Evolutionary conservation across 2,797 vertebrate genomes (phyloP), one percentile per base, ranked within the genome.

Genomic region (Mycteria americana): DNA sequence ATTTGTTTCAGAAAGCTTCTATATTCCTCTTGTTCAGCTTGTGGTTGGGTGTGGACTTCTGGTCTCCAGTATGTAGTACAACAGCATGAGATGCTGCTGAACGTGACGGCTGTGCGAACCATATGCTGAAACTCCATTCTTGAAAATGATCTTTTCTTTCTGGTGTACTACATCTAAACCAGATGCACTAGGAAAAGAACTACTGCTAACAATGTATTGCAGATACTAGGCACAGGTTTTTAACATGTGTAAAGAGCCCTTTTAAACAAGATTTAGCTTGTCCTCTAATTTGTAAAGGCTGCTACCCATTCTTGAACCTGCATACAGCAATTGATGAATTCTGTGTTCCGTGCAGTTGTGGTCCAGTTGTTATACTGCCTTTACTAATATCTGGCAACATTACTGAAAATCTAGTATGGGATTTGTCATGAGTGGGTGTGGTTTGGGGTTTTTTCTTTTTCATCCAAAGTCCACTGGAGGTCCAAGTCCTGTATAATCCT

Each of bases 91-190:
- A 16, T 28, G 18, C n/a, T 78, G 73, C 77, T 78, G 73, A 41
- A 23, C 0, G 0, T 30, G 30, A 6, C 6, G 13, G 31, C 60
- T 82, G 5, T 22, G 54, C 3, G 8, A 43, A 13, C 70, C 31
- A 9, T 2, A 0, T 57, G 62, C 60, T 85, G n/a, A 14, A 69
- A 64, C 35, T 63, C 63, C 19, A 0, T 25, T 78, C 67, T 62
- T n/a, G 16, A 70, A 67, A 64, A 77, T 45, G 1, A 14, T 57
- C 28, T 88, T 56, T 50, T 23, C 63, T 75, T 41, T 59, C 56
- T 5, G 13, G 33, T 37, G 13, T 69, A 6, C 78, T 83, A 3
- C 51, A 43, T 48, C n/a, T 72, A 25, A 74, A 85, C 22, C 60
- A 93, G 84, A 68, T 18, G 45, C 60, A 24, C 14, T 17, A n/a